phyloP scores from a whole-genome alignment of 2,113 vertebrate species.

The Zapus hudsonius region DNA sequence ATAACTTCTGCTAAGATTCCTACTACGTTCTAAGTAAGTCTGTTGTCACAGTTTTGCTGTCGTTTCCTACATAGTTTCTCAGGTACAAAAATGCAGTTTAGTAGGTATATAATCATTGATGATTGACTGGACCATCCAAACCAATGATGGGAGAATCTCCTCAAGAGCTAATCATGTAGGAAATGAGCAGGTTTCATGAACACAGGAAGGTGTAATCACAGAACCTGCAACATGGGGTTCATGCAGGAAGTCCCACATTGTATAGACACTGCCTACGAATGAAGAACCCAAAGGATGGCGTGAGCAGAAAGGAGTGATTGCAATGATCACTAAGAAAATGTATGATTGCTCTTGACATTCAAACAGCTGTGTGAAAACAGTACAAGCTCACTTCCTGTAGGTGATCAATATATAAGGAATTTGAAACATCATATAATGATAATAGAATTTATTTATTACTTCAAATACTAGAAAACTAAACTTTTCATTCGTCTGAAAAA shows the following conservation, averaged over 20 bases:
- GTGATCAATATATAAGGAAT: not conserved
- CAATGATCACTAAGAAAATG: not conserved
- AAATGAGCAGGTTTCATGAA: not conserved
- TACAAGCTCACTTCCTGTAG: not conserved
- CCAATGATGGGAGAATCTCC: not conserved
- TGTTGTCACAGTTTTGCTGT: not conserved
- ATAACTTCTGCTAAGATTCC: not conserved
- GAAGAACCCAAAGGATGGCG: not conserved
- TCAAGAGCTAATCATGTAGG: not conserved
- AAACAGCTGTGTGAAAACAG: not conserved
- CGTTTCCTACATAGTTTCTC: not conserved
- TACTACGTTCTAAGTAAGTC: not conserved
- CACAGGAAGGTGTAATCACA: not conserved
- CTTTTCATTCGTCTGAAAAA: not conserved
- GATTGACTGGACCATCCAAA: not conserved
- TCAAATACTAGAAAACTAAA: not conserved
- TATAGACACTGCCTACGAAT: fast-evolving
- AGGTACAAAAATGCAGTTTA: too few species aligned
- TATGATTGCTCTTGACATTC: not conserved
- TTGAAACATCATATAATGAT: not conserved
- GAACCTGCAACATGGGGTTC: not conserved
- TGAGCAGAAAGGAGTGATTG: not conserved
- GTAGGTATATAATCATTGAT: too few species aligned
- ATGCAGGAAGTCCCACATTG: not conserved
- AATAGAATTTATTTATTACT: not conserved